Evolutionary conservation across 2,888 invertebrate species (phyloP), one percentile per base, ranked within the genome.

Genomic region (Microplitis deprimator): DNA sequence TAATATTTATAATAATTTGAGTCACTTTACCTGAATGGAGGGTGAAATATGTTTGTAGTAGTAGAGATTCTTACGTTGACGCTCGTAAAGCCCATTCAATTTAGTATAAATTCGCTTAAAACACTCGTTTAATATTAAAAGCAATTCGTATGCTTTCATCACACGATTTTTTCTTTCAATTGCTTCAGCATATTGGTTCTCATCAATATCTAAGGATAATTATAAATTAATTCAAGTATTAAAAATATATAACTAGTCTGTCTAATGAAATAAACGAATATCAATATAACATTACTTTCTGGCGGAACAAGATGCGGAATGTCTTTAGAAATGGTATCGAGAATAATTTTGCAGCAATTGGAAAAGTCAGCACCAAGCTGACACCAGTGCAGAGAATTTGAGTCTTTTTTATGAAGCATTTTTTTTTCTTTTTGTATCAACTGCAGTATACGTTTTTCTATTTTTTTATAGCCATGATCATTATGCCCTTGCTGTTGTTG

Each of bases 91-190:
- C 89, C 98, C 97, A 86, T 97, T 97, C 87, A 97, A 97, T 88
- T 97, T 97, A 88, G 97, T 97, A 86, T 97, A 97, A 80, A 98
- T 96, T 10, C 97, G 92, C 77, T 97, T 91, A 39, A 98, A 91
- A 73, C 97, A 92, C 89, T 96, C 96, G 87, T 98, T 98, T 67
- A 96, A 91, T 40, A 95, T 90, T 64, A 95, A 91, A 74, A 98
- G 94, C 0, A 94, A 3, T 13, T 50, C 13, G 8, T 50, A 50
- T 13, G 50, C 50, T 50, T 50, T 50, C 10, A 50, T 50, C 10
- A 50, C 50, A 1, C 10, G 13, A 50, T 50, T 1, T 50, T 50
- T 50, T 5, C 95, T 76, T 95, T 92, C 76, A 98, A 91, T 82
- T 96, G 95, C 83, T 98, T 98, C 81, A 96, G 96, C 82, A 97